Base-by-base conservation (phyloP, 2,888 invertebrate genomes). In the Piscicola geometra region DNA sequence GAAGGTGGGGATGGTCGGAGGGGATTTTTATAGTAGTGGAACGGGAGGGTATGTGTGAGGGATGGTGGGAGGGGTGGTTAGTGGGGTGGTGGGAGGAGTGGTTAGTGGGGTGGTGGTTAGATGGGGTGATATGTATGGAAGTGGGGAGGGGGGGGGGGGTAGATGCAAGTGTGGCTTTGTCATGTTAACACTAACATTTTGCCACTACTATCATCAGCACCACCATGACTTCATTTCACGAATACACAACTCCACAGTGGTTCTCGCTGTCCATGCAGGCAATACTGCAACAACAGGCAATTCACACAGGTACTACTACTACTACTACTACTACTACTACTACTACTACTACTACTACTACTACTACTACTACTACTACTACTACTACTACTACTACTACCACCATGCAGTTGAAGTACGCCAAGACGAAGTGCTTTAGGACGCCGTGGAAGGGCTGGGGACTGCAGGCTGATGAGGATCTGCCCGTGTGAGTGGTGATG, bases 361-460 rank as follows among this genome's bases (percentile, higher is more conserved):
- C n/a, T 25, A 56, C 9, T 25, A 56, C 60, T 21, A 56, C 21
- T 56, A 56, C 5, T 41, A 41, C 9, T 56, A 56, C 3, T 56
- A n/a, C 3, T 56, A 25, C 3, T 56, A 25, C 12, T 25, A 56
- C 3, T 25, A 56, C 9, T 56, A 56, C 3, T 56, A 56, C 3
- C n/a, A 33, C 18, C 32, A 3, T 79, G 30, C 80, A 86, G 85
- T 90, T 89, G 79, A 90, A 93, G 79, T 93, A 93, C 87, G 91
- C 92, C 0, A 89, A 90, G 32, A 90, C 94, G 70, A 92, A 92
- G 83, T 92, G 88, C 0, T 89, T 88, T 81, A 85, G 86, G 84
- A 95, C 98, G 1, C 92, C 92, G 83, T 76, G 77, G 35, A 99
- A 99, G 85, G 99, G 99, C 0, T 92, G 93, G 85, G 99, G 99